Evolutionary conservation across 2,888 invertebrate genomes (phyloP), one percentile per base, ranked within the genome.

Genomic region (Caenorhabditis sp.): DNA sequence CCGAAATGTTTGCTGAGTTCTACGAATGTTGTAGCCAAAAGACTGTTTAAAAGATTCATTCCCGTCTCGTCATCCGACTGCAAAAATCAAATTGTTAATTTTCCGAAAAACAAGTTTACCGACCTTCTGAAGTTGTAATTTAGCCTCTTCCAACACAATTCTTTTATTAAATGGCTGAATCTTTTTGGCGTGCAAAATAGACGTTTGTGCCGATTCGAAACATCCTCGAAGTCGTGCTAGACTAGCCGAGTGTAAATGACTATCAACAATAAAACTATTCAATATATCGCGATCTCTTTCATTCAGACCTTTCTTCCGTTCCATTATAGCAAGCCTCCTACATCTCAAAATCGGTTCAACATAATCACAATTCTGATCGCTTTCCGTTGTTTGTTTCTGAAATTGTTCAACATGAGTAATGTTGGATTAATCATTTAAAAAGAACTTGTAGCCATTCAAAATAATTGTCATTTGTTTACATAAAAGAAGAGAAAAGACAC

Each of bases 301-400:
- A 1, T 19, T 37, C 49, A 72, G 19, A 37, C 49, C 2, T 3
- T 65, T 60, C 64, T 62, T 62, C 26, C 62, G 23, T 3, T 31
- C 61, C 12, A 36, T 21, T 4, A 72, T 50, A 37, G 67, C 57
- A 8, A 43, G 58, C 54, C 64, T 31, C n/a, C 83, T 55, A 5
- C 76, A 76, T 23, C 87, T 76, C 36, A 88, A 79, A 59, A 89
- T 79, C 17, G 88, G 87, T 50, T 84, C 84, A 5, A 81, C 57
- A 1, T 71, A 26, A 1, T 62, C 63, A 36, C 67, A 54, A 14
- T 57, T 23, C 27, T 72, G 72, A n/a, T 68, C 67, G 21, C 72
- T 59, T 8, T 65, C 62, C 1, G 58, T 58, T 1, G 65, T 67
- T 36, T 67, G 37, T 27, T 37, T 65, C 27, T 72, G 51, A 19